Conservation (phyloP, 2,888 invertebrate genomes). For the Calephelis perditalis region DNA sequence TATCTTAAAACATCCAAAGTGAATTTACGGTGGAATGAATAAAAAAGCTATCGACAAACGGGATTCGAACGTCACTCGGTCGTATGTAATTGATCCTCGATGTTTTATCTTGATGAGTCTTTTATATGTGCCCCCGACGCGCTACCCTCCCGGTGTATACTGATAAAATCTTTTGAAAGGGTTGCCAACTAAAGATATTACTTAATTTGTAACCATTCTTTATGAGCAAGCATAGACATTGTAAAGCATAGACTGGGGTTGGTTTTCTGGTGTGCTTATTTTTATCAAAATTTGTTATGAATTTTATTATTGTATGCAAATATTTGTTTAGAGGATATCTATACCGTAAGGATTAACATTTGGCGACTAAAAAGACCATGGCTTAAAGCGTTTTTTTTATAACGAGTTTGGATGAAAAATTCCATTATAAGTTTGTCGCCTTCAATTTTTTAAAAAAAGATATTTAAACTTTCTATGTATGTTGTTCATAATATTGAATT, state of each 20-base stretch:
- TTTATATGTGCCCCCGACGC: constrained; percentile 67
- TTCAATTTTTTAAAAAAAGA: too few species aligned
- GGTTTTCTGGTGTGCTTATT: too few species aligned
- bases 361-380: background rate
- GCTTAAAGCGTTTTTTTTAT: background rate
- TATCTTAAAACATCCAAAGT: constrained; percentile 29
- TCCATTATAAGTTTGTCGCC: too few species aligned
- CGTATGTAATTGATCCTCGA: constrained; percentile 75
- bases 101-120: constrained; percentile 73
- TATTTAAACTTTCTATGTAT: too few species aligned
- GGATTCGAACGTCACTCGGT: constrained; percentile 63
- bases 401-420: too few species aligned
- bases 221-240: constrained; percentile 41
- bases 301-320: too few species aligned
- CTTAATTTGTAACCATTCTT: constrained; percentile 76
- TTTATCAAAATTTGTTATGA: too few species aligned
- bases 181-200: constrained; percentile 75
- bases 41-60: constrained; percentile 55
- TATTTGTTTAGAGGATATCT: too few species aligned
- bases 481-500: too few species aligned
- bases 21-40: constrained; percentile 41
- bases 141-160: constrained; percentile 66
- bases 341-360: too few species aligned
- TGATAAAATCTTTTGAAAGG: constrained; percentile 75
- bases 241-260: too few species aligned